A percentile compares a stretch with the other conserved stretches of the same genome.
These are phyloP conservation scores for Anhinga rufa DNA, from an alignment of 2,113 vertebrate genomes.

Conservation along the genomic window DNA sequence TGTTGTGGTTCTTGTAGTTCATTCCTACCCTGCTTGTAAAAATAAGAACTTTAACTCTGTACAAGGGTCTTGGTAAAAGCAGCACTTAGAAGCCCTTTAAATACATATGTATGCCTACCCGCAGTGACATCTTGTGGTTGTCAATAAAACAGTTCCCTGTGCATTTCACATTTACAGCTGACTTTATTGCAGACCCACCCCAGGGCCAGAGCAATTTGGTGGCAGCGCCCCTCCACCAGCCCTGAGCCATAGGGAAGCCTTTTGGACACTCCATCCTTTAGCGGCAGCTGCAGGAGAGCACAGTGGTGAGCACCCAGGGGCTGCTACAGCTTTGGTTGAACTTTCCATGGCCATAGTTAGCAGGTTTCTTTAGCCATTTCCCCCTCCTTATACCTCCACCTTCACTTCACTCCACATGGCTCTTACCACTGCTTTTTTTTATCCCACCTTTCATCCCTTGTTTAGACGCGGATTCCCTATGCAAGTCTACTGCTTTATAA, in stretches of 20 bases:
- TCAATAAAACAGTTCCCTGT: rapidly evolving
- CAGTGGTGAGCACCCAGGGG: neutral
- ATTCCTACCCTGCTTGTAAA: neutral
- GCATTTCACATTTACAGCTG: too few species aligned
- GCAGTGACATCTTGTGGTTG: neutral
- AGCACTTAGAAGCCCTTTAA: neutral
- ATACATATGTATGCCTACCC: rapidly evolving
- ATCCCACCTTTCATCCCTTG: neutral
- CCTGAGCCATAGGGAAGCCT: neutral
- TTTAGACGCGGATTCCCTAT: neutral
- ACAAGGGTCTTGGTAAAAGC: neutral
- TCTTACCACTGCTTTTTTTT: neutral
- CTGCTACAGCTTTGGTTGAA: neutral
- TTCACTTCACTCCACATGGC: neutral
- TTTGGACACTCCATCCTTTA: rapidly evolving
- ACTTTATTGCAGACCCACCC: too few species aligned
- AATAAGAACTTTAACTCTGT: neutral
- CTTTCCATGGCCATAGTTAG: rapidly evolving
- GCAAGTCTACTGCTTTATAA: neutral
- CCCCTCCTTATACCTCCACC: neutral
- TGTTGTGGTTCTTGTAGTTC: neutral
- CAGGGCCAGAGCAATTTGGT: rapidly evolving
- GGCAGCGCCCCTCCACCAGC: neutral
- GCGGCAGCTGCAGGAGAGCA: neutral
- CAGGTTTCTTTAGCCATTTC: neutral